These are phyloP conservation scores for Torymus aiolomorphi DNA, from an alignment of 2,888 invertebrate genomes.

Conservation along the genomic window DNA sequence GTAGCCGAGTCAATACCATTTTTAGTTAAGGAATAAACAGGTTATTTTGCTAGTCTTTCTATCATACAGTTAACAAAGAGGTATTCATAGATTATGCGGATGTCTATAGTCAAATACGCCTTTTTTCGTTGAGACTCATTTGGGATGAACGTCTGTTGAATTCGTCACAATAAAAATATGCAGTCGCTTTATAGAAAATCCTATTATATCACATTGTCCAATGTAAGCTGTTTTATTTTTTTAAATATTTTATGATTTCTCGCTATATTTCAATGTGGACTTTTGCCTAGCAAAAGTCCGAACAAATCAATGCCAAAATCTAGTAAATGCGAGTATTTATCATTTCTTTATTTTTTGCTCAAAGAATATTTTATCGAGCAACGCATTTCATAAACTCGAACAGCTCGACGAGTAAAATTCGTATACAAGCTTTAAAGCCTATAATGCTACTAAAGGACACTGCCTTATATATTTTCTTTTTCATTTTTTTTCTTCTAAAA, in stretches of 20 bases:
- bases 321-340: constrained; percentile 15
- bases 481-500: not conserved
- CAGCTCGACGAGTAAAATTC: constrained; percentile 22
- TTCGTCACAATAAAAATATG: constrained; percentile 25
- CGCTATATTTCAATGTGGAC: too few species aligned
- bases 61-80: not conserved
- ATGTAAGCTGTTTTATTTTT: constrained; percentile 11
- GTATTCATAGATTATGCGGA: not conserved
- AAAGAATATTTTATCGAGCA: constrained; percentile 21
- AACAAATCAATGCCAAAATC: constrained; percentile 12
- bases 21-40: not conserved
- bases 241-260: not conserved
- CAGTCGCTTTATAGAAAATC: constrained; percentile 16
- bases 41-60: not conserved
- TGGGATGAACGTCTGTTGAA: not conserved
- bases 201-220: constrained; percentile 8
- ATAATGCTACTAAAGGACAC: not conserved
- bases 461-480: not conserved
- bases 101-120: not conserved
- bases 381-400: constrained; percentile 23
- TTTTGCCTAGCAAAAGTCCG: not conserved
- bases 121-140: not conserved
- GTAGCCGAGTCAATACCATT: not conserved
- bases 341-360: constrained; percentile 6
- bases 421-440: constrained; percentile 17